A percentile compares a stretch with the other conserved stretches of the same genome.
Conservation (phyloP, 2,888 invertebrate species). For the Drosophila niveifrons region DNA sequence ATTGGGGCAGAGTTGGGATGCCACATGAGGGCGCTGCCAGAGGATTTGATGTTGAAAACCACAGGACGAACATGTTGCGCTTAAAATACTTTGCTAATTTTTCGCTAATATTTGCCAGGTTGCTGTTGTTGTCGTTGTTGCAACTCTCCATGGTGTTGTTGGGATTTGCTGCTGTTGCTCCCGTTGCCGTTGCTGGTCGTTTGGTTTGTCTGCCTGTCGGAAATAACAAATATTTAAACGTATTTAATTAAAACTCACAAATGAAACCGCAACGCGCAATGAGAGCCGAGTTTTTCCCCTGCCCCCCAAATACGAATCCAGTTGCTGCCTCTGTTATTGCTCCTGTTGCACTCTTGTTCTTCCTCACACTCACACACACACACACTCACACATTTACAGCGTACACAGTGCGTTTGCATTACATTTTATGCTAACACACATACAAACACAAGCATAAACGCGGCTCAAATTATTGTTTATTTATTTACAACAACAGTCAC, state of each 20-base stretch:
- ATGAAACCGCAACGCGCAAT: constrained; percentile 77
- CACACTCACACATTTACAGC: background rate
- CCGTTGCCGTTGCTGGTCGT: constrained; percentile 47
- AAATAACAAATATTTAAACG: constrained; percentile 81
- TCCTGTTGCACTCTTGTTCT: constrained; percentile 2
- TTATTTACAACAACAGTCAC: constrained; percentile 63
- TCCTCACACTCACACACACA: constrained; percentile 3
- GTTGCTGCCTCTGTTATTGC: constrained; percentile 19
- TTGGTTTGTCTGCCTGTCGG: constrained; percentile 69
- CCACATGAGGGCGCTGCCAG: constrained; percentile 40
- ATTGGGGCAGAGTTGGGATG: constrained; percentile 14
- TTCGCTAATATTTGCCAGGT: constrained; percentile 79
- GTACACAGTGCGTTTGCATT: constrained; percentile 41
- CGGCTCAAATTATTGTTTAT: constrained; percentile 75
- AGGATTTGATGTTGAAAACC: constrained; percentile 72
- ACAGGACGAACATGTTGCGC: constrained; percentile 77
- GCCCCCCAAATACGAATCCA: constrained; percentile 22
- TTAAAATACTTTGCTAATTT: constrained; percentile 81
- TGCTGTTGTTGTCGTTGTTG: constrained; percentile 34
- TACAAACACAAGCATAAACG: constrained; percentile 35
- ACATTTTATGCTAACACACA: constrained; percentile 46
- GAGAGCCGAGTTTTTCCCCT: constrained; percentile 34
- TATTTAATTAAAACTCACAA: constrained; percentile 82
- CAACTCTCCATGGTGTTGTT: constrained; percentile 30
- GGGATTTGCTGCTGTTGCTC: constrained; percentile 28